phyloP scores from a whole-genome alignment of 64 coral and sea anemone genomes.

The Porites lutea region DNA sequence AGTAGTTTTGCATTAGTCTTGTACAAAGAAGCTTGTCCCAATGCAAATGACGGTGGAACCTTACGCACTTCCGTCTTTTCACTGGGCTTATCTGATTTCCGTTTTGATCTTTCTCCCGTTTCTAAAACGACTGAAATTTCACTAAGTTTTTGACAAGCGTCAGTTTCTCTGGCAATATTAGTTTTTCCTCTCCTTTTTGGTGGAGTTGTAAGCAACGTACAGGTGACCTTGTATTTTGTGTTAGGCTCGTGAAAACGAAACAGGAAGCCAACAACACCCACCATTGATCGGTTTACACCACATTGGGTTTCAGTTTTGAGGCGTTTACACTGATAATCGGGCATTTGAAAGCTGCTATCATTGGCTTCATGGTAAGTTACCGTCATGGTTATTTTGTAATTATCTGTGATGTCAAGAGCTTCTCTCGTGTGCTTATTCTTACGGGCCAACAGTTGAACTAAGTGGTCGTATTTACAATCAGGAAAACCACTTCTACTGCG shows the following conservation, averaged over 20 bases:
- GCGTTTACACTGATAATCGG: conserved; percentile 12
- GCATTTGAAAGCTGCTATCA: not conserved
- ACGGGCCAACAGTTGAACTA: not conserved
- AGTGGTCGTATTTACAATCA: not conserved
- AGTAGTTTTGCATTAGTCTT: not conserved
- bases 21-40: not conserved
- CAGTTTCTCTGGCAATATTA: not conserved
- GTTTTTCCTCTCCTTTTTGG: not conserved
- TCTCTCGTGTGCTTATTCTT: not conserved
- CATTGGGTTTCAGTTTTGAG: conserved; percentile 10
- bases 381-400: not conserved
- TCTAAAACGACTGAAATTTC: conserved; percentile 10
- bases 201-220: not conserved
- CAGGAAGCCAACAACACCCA: not conserved
- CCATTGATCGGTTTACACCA: not conserved
- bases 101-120: not conserved
- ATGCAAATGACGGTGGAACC: not conserved
- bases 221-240: conserved; percentile 8
- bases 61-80: not conserved
- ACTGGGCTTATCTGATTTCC: not conserved
- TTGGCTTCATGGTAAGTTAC: not conserved
- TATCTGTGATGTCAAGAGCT: not conserved
- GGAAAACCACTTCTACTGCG: conserved; percentile 18
- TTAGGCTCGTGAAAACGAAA: conserved; percentile 10
- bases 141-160: not conserved